Conservation (phyloP, 2,113 vertebrate species). For the Colossoma macropomum region DNA sequence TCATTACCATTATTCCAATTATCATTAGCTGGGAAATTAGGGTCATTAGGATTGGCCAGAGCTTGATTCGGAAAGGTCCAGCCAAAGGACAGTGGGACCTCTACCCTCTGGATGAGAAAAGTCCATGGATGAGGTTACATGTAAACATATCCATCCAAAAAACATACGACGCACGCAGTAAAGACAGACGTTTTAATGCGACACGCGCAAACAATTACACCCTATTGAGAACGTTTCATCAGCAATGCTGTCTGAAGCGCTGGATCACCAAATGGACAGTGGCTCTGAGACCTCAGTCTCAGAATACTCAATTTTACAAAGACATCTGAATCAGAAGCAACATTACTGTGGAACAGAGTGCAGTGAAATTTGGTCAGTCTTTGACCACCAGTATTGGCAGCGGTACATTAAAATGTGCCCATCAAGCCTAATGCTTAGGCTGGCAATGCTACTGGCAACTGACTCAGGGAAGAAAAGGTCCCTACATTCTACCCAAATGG, state of each 20-base stretch:
- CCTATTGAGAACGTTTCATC: neutral
- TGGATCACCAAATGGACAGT: neutral
- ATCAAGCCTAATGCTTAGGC: neutral
- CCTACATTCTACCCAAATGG: neutral
- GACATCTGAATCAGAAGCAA: constrained; percentile 5
- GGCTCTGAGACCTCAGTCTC: neutral
- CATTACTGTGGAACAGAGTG: neutral
- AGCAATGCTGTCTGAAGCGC: neutral
- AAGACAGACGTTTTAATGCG: neutral
- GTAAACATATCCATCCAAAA: neutral
- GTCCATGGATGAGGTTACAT: neutral
- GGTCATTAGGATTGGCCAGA: constrained; percentile 48
- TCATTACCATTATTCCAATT: constrained; percentile 52
- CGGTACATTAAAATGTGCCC: neutral
- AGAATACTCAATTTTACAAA: neutral
- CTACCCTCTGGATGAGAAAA: neutral
- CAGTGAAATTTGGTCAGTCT: neutral
- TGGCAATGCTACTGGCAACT: neutral
- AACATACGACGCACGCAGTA: neutral
- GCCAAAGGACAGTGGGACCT: constrained; percentile 29
- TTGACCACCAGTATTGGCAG: neutral
- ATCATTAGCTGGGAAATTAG: constrained; percentile 55
- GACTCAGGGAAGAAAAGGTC: neutral
- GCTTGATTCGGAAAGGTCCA: constrained; percentile 25
- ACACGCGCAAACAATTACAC: neutral